Evolutionary conservation across 2,113 vertebrate genomes (phyloP).

Genomic region (Leiothrix lutea): DNA sequence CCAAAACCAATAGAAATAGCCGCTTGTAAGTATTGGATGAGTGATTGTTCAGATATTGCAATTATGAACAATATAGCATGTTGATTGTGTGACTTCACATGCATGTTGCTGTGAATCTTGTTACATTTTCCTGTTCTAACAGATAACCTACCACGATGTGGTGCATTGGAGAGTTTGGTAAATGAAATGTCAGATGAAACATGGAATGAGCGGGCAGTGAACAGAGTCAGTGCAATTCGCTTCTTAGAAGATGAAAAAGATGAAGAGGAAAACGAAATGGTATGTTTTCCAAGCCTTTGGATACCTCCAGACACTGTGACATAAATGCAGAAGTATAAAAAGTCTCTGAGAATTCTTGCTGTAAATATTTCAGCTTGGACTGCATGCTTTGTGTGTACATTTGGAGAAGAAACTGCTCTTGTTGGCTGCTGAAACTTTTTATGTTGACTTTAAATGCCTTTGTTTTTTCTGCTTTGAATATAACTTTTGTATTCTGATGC

Average conservation of each 20-base stretch:
- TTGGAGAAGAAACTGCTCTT: background rate
- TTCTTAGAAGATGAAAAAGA: slow-evolving; percentile 92
- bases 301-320: background rate
- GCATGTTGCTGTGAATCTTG: background rate
- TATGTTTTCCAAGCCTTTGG: slow-evolving; percentile 57
- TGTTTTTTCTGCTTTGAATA: background rate
- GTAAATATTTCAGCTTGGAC: background rate
- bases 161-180: slow-evolving; percentile 89
- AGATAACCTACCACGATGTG: slow-evolving; percentile 91
- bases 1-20: background rate
- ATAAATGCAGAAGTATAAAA: background rate
- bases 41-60: background rate
- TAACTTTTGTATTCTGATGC: background rate
- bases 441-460: background rate
- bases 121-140: background rate
- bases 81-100: background rate
- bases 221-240: slow-evolving; percentile 93
- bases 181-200: slow-evolving; percentile 86
- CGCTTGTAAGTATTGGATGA: background rate
- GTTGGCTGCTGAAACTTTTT: background rate
- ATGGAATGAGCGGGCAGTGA: slow-evolving; percentile 84
- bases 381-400: background rate
- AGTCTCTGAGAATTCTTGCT: background rate
- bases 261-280: slow-evolving; percentile 88
- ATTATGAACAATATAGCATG: background rate